Percentiles rank a stretch among this genome's conserved stretches.
phyloP scores from a whole-genome alignment of 92 coral and sea anemone species.

The Epizoanthus fatuus region DNA sequence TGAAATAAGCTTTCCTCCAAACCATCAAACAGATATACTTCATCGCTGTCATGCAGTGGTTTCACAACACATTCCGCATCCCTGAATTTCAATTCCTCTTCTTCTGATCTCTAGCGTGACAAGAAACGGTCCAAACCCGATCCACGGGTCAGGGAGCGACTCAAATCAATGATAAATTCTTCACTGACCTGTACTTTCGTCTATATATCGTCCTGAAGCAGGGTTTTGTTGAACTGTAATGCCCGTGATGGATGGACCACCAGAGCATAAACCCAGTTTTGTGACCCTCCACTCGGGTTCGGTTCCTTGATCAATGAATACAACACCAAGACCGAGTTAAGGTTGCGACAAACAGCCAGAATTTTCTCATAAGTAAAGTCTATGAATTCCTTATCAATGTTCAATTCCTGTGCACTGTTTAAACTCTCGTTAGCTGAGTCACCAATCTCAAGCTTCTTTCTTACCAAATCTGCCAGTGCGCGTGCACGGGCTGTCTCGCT shows the following conservation, averaged over 20 bases:
- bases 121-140: conserved; percentile 17
- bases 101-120: background rate
- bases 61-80: background rate
- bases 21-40: background rate
- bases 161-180: conserved; percentile 44
- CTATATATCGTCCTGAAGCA: conserved; percentile 26
- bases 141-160: conserved; percentile 42
- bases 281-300: conserved; percentile 14
- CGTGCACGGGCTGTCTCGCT: conserved; percentile 67
- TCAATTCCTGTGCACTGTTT: background rate
- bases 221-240: conserved; percentile 56
- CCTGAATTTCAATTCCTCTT: conserved; percentile 4
- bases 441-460: conserved; percentile 21
- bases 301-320: conserved; percentile 73
- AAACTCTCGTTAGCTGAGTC: background rate
- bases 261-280: conserved; percentile 55
- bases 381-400: conserved; percentile 35
- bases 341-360: conserved; percentile 47
- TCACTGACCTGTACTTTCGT: conserved; percentile 57
- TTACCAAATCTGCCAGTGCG: conserved; percentile 61
- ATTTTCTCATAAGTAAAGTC: conserved; percentile 45
- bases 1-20: conserved; percentile 9
- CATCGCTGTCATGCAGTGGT: background rate
- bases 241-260: conserved; percentile 57
- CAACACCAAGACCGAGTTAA: conserved; percentile 48